Evolutionary conservation across 2,113 vertebrate genomes (phyloP).

Genomic region (Equus quagga): DNA sequence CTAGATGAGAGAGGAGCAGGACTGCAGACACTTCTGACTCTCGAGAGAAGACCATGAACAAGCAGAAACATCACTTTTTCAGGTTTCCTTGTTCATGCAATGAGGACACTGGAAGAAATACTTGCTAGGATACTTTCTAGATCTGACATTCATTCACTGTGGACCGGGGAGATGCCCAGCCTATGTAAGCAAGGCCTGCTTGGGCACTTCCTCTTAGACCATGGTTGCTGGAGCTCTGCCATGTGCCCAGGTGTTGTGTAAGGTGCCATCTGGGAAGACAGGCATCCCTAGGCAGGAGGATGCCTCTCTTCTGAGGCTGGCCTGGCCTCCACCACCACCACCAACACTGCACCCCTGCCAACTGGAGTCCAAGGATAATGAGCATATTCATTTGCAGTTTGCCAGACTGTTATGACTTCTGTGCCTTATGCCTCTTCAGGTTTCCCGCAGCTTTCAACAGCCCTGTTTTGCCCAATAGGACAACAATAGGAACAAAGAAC

Average conservation of each 20-base stretch:
- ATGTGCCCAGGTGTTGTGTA: accelerated
- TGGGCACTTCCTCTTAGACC: not conserved
- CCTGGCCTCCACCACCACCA: not conserved
- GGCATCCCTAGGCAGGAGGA: not conserved
- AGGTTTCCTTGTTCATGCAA: not conserved
- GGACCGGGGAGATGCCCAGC: not conserved
- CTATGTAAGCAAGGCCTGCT: not conserved
- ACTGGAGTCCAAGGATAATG: accelerated
- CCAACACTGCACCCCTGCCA: accelerated
- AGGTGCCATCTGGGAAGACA: accelerated
- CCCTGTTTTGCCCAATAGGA: not conserved
- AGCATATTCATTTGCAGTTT: accelerated
- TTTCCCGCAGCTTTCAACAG: accelerated
- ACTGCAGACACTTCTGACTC: no score
- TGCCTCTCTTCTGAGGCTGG: not conserved
- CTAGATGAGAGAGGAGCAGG: accelerated
- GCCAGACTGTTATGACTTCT: accelerated
- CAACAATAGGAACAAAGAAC: not conserved
- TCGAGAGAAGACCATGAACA: accelerated
- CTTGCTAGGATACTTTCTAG: no score
- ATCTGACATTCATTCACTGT: not conserved
- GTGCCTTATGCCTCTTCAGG: not conserved
- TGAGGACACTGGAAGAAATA: not conserved
- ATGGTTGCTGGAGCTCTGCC: no score
- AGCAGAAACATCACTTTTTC: not conserved